Evolutionary conservation across 35 echinoderm and acorn worm species (phyloP), one percentile per base, ranked within the genome.

Genomic region (Stichopus chloronotus): DNA sequence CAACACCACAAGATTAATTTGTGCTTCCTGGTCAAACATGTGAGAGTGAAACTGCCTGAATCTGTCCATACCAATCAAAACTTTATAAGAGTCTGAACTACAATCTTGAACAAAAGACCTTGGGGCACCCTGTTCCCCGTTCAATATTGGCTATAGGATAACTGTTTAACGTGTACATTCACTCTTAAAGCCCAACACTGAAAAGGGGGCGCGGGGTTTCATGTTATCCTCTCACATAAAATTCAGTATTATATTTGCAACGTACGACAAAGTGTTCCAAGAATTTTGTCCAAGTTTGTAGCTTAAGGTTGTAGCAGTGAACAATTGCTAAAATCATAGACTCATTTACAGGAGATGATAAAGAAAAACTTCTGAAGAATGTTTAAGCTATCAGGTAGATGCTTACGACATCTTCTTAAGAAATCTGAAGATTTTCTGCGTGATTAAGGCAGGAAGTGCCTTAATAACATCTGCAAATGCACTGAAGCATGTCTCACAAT

Each of bases 1-100:
- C 72, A 76, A 76, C 72, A 76, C 72, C 72, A 76, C 72, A 76
- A 3, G 72, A 11, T 76, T 76, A 76, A 76, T 76, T 0, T 76
- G 72, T 76, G 72, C 72, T 76, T 76, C 72, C 10, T 76, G 72
- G 19, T 76, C 9, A 76, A 76, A 8, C 72, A 17, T 76, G 25
- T 76, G 72, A 76, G 9, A 76, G 25, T 76, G 10, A 17, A 76
- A 76, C 72, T 76, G 72, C 19, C 19, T 76, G 72, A 76, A 76
- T 8, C 19, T 76, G 16, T 11, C 14, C 72, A 11, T 76, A 17
- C 72, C 72, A 76, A 76, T 76, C 72, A 76, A 76, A 0, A 76
- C 72, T 76, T 76, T 8, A 76, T 76, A 4, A 76, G 19, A 76
- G 72, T 8, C 72, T 76, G 72, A 76, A 76, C 4, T 76, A 76